Evolutionary conservation across 2,888 invertebrate species (phyloP).

Genomic region (Acronicta leporina): DNA sequence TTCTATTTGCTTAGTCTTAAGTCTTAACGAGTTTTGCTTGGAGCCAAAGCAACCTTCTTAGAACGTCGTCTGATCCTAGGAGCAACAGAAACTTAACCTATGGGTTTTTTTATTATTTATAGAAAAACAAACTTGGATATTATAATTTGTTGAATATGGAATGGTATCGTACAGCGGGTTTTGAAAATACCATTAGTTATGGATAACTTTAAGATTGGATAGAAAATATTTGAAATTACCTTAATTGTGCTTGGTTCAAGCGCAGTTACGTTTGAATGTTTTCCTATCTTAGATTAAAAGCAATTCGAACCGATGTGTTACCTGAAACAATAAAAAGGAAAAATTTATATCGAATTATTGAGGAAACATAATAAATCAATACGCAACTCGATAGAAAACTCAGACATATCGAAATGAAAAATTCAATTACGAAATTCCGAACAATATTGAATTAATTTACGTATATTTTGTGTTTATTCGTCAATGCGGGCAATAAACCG

Average conservation of each 20-base stretch:
- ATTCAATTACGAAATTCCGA: not conserved
- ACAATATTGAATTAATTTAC: not conserved
- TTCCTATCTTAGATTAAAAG: not conserved
- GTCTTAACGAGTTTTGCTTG: not conserved
- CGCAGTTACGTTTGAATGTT: no score
- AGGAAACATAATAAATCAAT: not conserved
- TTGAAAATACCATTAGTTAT: no score
- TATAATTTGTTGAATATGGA: no score
- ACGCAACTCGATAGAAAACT: no score
- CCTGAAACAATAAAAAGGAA: constrained; percentile 5
- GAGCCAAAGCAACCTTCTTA: not conserved
- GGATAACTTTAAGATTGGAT: no score
- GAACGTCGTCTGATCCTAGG: not conserved
- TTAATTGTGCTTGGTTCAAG: no score
- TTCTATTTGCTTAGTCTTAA: constrained; percentile 12
- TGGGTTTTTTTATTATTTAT: no score
- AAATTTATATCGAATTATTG: not conserved
- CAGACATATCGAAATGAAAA: no score
- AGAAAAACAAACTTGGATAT: no score
- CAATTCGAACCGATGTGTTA: not conserved
- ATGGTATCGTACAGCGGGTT: no score
- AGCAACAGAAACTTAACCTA: not conserved
- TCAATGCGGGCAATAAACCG: not conserved
- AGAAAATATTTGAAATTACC: no score
- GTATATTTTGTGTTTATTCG: not conserved